Evolutionary conservation across 2,113 vertebrate species (phyloP), one percentile per base, ranked within the genome.

Genomic region (Speoplatyrhinus poulsoni): DNA sequence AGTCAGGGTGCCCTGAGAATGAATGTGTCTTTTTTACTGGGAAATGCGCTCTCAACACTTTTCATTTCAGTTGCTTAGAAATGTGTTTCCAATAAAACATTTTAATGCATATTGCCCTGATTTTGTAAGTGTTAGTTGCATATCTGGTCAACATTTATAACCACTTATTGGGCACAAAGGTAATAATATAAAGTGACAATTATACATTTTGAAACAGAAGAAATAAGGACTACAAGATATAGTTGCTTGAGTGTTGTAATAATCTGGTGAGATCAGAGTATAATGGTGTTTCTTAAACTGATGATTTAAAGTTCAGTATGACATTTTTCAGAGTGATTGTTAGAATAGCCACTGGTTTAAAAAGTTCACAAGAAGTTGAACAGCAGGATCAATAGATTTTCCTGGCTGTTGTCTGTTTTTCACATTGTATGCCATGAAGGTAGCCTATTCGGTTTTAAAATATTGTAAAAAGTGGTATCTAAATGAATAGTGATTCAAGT

Each of bases 61-160:
- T 60, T 68, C 0, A 85, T 68, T 60, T 68, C 0, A 85, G 75
- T 64, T 54, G 69, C 56, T 17, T 58, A 10, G 26, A 80, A 66
- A 70, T 72, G 15, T 32, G 56, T 75, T 63, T 75, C 69, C 4
- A 81, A 81, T 76, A 71, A 71, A 68, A 76, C 0, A 17, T 46
- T 17, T 69, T n/a, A 63, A 70, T 69, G 54, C 62, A 66, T 64
- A 65, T n/a, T 9, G 7, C 49, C 33, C 12, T n/a, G 62, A 53
- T 52, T 2, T 16, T 46, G 13, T 46, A n/a, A 12, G 53, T 36
- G n/a, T 56, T 49, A 47, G n/a, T 46, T 69, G 26, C 15, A 16
- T 26, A 3, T 48, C 16, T 47, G 5, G 10, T 36, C 26, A 57
- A 6, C 46, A 47, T 57, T 7, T 67, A 11, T 57, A 67, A 26